phyloP scores from a whole-genome alignment of 2,113 vertebrate species.

The Oplegnathus fasciatus region DNA sequence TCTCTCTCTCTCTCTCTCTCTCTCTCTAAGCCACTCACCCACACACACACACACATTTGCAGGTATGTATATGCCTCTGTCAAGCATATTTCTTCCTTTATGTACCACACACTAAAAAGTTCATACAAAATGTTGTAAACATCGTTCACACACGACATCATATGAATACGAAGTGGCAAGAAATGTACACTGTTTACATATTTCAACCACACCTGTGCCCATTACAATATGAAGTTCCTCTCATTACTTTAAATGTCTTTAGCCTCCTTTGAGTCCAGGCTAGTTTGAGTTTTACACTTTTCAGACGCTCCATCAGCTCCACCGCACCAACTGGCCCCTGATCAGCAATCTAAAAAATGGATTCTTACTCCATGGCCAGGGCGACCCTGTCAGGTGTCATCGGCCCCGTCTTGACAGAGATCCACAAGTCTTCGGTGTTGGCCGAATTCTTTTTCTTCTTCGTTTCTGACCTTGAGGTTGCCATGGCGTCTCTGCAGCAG shows the following conservation, averaged over 20 bases:
- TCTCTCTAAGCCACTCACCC: neutral
- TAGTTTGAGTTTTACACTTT: neutral
- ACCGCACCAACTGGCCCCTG: neutral
- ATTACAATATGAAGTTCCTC: neutral
- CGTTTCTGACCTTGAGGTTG: slow-evolving; percentile 58
- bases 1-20: neutral
- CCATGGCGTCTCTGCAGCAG: slow-evolving; percentile 14
- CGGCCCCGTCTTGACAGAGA: slow-evolving; percentile 91
- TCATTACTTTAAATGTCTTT: neutral
- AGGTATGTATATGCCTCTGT: slow-evolving; percentile 2
- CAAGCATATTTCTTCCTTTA: slow-evolving; percentile 32
- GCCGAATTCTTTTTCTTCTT: slow-evolving; percentile 87
- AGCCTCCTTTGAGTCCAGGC: neutral
- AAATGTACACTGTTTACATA: slow-evolving; percentile 41
- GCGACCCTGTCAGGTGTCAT: slow-evolving; percentile 86
- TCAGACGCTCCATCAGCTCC: slow-evolving; percentile 4
- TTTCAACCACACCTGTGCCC: slow-evolving; percentile 25
- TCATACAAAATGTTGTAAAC: slow-evolving; percentile 70
- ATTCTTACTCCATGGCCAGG: slow-evolving; percentile 70
- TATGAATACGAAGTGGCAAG: slow-evolving; percentile 52
- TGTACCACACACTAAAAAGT: slow-evolving; percentile 68
- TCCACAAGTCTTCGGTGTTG: slow-evolving; percentile 94
- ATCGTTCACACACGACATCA: slow-evolving; percentile 15
- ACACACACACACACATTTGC: slow-evolving; percentile 25
- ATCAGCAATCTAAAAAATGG: neutral